Evolutionary conservation across 30 jellyfish, hydroid and myxozoan genomes (phyloP).

Genomic region (Pelagia noctiluca): DNA sequence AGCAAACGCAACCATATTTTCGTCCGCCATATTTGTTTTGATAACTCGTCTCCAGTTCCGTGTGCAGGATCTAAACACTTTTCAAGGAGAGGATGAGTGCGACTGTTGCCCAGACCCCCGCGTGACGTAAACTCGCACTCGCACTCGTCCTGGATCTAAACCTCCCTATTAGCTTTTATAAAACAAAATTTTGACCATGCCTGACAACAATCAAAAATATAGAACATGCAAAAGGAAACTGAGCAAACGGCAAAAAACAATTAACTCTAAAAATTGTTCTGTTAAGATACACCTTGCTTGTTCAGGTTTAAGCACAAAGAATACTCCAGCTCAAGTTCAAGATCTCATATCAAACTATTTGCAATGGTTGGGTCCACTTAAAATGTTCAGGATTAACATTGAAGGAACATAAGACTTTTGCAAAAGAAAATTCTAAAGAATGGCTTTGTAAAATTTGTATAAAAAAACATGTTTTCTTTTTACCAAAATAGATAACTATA

Average conservation of each 20-base stretch:
- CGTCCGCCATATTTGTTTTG: constrained; percentile 24
- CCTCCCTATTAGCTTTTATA: too few relatives aligned
- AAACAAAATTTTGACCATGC: too few relatives aligned
- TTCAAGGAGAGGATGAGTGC: not conserved
- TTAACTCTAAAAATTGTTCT: too few relatives aligned
- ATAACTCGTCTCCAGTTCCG: not conserved
- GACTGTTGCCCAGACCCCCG: not conserved
- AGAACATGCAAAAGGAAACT: too few relatives aligned
- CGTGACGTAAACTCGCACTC: not conserved
- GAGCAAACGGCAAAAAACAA: too few relatives aligned
- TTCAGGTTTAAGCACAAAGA: too few relatives aligned
- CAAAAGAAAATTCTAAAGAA: too few relatives aligned
- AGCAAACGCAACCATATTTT: not conserved
- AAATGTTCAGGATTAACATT: not conserved
- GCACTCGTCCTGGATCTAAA: constrained; percentile 26
- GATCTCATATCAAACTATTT: not conserved
- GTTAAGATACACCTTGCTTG: too few relatives aligned
- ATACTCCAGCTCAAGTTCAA: too few relatives aligned
- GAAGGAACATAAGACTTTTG: not conserved
- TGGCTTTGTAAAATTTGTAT: not conserved
- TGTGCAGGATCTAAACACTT: not conserved
- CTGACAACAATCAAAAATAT: too few relatives aligned
- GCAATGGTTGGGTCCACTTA: not conserved
- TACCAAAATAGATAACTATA: too few relatives aligned
- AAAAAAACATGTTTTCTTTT: not conserved